Evolutionary conservation across 2,113 vertebrate genomes (phyloP).

Genomic region (Diglossa brunneiventris): DNA sequence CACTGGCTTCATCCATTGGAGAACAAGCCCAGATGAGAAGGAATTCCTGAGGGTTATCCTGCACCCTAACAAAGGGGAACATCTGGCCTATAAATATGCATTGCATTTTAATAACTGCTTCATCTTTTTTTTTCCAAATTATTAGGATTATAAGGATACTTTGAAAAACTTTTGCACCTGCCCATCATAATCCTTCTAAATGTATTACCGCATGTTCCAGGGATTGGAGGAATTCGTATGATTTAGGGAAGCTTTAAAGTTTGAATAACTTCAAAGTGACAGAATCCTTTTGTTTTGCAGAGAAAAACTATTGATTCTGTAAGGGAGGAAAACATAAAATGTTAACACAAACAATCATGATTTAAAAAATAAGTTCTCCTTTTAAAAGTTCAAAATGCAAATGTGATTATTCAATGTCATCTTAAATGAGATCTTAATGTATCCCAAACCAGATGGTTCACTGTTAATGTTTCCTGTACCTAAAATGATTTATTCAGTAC

Average conservation of each 20-base stretch:
- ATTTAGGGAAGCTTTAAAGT: background rate
- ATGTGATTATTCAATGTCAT: background rate
- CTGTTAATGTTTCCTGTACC: constrained; percentile 14
- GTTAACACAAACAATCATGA: background rate
- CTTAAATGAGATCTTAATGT: constrained; percentile 33
- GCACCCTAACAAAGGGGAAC: background rate
- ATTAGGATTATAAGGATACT: background rate
- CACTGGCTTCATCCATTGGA: background rate
- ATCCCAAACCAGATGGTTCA: constrained; percentile 36
- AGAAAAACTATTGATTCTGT: background rate
- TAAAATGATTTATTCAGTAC: constrained; percentile 24
- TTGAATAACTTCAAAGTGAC: background rate
- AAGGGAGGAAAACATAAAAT: background rate
- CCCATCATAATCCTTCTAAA: background rate
- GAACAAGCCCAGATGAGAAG: background rate
- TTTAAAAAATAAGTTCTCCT: background rate
- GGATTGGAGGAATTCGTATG: background rate
- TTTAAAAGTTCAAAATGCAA: background rate
- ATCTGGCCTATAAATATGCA: background rate
- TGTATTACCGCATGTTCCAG: background rate
- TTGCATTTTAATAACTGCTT: background rate
- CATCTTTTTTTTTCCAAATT: background rate
- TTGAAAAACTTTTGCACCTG: background rate
- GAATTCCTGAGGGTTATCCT: background rate
- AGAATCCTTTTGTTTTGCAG: background rate